phyloP scores from a whole-genome alignment of 2,888 invertebrate species.

The Operophtera brumata region DNA sequence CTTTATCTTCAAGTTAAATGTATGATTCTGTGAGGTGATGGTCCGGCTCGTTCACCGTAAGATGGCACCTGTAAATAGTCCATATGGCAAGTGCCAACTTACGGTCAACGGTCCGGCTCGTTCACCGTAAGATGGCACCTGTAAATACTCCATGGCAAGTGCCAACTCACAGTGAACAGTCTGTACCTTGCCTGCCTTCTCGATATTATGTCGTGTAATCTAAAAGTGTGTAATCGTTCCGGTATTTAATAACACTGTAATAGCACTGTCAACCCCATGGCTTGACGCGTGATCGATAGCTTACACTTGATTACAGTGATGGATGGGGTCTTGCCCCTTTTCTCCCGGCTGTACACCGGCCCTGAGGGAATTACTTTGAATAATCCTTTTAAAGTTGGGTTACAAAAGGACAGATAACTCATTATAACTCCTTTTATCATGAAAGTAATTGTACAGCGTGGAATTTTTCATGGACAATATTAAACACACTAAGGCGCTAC shows the following conservation, averaged over 20 bases:
- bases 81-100: no score
- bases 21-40: no score
- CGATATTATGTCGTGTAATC: neutral
- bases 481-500: no score
- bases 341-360: neutral
- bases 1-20: no score
- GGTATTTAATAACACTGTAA: slow-evolving; percentile 14
- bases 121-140: no score
- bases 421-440: no score
- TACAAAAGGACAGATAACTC: neutral
- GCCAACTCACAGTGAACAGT: neutral
- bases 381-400: neutral
- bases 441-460: no score
- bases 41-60: no score
- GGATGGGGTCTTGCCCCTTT: slow-evolving; percentile 44
- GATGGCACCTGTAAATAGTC: no score
- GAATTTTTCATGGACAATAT: no score
- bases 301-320: slow-evolving; percentile 47
- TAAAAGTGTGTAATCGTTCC: neutral
- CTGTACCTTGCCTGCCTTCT: neutral
- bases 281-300: slow-evolving; percentile 44
- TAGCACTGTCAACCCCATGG: slow-evolving; percentile 19
- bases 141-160: no score
- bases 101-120: no score
- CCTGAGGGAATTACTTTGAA: neutral